Conservation (phyloP, 2,888 invertebrate species). For the Caenorhabditis uteleia region DNA sequence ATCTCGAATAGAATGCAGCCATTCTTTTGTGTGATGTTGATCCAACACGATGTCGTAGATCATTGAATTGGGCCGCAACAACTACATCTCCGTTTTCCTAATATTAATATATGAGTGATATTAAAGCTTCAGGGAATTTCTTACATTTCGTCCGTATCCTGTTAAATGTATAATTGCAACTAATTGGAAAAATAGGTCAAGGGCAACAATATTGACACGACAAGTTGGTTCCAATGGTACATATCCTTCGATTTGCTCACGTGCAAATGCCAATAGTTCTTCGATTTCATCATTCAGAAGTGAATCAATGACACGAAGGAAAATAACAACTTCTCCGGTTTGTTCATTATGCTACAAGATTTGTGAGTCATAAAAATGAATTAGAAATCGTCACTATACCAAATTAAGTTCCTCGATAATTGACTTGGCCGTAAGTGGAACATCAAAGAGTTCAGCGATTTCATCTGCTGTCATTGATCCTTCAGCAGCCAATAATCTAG, state of each 20-base stretch:
- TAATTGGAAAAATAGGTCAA: conserved; percentile 36
- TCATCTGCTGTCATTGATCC: conserved; percentile 8
- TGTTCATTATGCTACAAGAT: not conserved
- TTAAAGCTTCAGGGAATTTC: not conserved
- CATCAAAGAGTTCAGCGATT: conserved; percentile 17
- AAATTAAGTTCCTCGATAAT: conserved; percentile 21
- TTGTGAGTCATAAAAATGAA: not conserved
- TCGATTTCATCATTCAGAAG: conserved; percentile 34
- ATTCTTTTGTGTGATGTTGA: conserved; percentile 16
- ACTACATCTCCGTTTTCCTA: conserved; percentile 24
- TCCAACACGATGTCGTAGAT: conserved; percentile 21
- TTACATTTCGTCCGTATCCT: conserved; percentile 22
- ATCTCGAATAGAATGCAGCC: conserved; percentile 38
- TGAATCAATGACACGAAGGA: conserved; percentile 18
- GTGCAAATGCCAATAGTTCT: conserved; percentile 26
- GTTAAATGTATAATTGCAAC: conserved; percentile 16
- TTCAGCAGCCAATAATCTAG: conserved; percentile 28
- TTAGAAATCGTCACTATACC: not conserved
- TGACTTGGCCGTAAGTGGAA: conserved; percentile 24
- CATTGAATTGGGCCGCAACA: conserved; percentile 21
- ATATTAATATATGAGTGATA: not conserved
- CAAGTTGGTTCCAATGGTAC: conserved; percentile 22
- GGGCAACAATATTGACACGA: conserved; percentile 22
- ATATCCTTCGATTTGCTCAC: conserved; percentile 12
- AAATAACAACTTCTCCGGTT: conserved; percentile 18